phyloP scores from a whole-genome alignment of 2,113 vertebrate species.

The Macquaria ambigua region DNA sequence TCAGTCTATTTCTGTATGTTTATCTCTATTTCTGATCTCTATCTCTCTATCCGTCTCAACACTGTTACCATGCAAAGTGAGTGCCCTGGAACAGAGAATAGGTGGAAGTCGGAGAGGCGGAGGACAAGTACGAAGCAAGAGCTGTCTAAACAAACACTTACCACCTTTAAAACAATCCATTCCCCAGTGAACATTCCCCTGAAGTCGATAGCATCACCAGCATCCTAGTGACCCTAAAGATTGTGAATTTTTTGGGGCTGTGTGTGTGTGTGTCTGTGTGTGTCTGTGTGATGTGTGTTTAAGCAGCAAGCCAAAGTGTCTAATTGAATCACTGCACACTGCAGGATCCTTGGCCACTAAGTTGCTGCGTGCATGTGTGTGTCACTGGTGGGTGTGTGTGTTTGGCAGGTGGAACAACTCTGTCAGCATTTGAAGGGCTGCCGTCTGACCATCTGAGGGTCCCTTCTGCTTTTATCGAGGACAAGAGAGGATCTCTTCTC shows the following conservation, averaged over 20 bases:
- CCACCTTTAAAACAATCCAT: constrained; percentile 38
- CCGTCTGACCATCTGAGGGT: constrained; percentile 50
- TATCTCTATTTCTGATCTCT: constrained; percentile 12
- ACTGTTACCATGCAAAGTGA: background rate
- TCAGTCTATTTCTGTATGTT: constrained; percentile 37
- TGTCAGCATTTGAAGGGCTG: constrained; percentile 52
- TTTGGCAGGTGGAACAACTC: constrained; percentile 51
- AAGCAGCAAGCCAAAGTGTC: constrained; percentile 43
- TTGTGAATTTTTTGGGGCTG: constrained; percentile 14
- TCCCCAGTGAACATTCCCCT: constrained; percentile 21
- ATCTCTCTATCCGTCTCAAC: constrained; percentile 18
- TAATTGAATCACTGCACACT: constrained; percentile 66
- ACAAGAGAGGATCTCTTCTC: constrained; percentile 24
- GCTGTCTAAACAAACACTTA: constrained; percentile 32
- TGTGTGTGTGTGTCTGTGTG: constrained; percentile 5
- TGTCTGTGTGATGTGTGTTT: constrained; percentile 21
- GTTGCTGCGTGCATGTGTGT: constrained; percentile 6
- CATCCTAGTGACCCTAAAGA: constrained; percentile 14
- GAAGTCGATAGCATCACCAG: constrained; percentile 21
- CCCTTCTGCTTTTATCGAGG: constrained; percentile 50
- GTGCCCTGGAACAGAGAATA: constrained; percentile 23
- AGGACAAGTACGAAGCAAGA: constrained; percentile 19
- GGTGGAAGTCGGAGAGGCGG: constrained; percentile 29
- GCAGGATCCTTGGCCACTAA: constrained; percentile 21
- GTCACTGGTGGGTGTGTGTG: constrained; percentile 9